A percentile compares a stretch with the other conserved stretches of the same genome.
These are phyloP conservation scores for Nudaria mundana DNA, from an alignment of 2,888 invertebrate genomes.

Conservation along the genomic window DNA sequence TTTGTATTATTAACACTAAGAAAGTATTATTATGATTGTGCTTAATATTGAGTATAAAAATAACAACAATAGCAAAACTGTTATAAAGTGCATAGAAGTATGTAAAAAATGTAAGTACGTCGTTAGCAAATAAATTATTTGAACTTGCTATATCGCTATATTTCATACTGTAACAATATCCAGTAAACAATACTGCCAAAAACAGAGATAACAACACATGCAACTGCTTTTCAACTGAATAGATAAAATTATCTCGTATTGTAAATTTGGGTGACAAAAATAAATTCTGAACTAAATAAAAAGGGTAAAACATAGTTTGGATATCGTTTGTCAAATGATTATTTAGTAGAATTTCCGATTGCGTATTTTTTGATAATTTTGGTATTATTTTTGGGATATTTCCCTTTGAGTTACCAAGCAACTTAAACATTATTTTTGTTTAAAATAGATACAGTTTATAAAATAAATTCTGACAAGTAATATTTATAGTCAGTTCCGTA, in stretches of 20 bases:
- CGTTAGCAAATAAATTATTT: background rate
- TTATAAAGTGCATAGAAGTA: background rate
- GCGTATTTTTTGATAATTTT: no score
- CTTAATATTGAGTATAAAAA: background rate
- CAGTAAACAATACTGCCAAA: background rate
- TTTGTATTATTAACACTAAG: background rate
- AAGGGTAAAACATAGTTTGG: conserved; percentile 10
- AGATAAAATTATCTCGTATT: conserved; percentile 13
- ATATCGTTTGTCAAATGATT: conserved; percentile 15
- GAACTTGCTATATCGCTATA: background rate
- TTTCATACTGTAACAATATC: background rate
- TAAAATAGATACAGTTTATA: no score
- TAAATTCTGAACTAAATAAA: conserved; percentile 10
- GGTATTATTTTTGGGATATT: background rate
- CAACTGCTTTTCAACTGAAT: conserved; percentile 1
- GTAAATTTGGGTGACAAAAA: conserved; percentile 15
- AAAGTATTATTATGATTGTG: background rate
- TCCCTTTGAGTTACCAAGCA: background rate
- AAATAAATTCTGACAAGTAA: no score
- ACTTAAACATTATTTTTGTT: background rate
- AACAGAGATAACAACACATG: background rate
- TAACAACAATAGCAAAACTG: background rate
- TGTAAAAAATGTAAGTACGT: background rate
- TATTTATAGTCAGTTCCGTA: no score
- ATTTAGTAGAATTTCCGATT: background rate